Evolutionary conservation across 2,888 invertebrate species (phyloP), one percentile per base, ranked within the genome.

Genomic region (Eudemis profundana): DNA sequence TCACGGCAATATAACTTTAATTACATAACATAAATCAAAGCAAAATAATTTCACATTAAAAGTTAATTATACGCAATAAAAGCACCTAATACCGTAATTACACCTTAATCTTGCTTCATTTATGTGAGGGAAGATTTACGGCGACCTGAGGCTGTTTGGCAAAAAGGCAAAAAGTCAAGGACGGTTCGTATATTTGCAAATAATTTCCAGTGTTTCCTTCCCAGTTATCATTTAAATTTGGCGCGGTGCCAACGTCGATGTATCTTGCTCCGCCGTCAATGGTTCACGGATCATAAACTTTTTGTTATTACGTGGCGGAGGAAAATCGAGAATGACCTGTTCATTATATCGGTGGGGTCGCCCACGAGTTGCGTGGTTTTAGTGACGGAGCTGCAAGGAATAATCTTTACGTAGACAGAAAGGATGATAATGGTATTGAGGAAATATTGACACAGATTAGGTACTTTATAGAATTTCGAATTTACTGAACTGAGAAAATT

Each of bases 251-350:
- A 57, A 46, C 57, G 56, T 53, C 67, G 63, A 70, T 72, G 71
- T 57, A 63, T 70, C 61, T 63, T 66, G 61, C 67, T 68, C 61
- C 66, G 67, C 68, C 72, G 72, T 72, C 72, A 71, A 70, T 72
- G 70, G 72, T 73, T 73, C 72, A 72, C 73, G 72, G 60, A 67
- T 72, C 71, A 73, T 72, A 75, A 74, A 69, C 73, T 70, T 71
- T 56, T 66, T 67, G 68, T 66, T 67, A 68, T 65, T 68, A 62
- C 67, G 66, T 69, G 65, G 54, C 67, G 63, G 59, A 68, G 54
- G 62, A 49, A 62, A 63, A 56, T 67, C 61, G 46, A 4, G 53
- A 38, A 59, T 57, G 57, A 60, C 65, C 67, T 42, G 65, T 59
- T 64, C 61, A 67, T 63, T 63, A 62, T 62, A 51, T 36, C 19